Evolutionary conservation across 53 echinoderm and acorn worm genomes (phyloP).

Genomic region (Patiria pectinifera): DNA sequence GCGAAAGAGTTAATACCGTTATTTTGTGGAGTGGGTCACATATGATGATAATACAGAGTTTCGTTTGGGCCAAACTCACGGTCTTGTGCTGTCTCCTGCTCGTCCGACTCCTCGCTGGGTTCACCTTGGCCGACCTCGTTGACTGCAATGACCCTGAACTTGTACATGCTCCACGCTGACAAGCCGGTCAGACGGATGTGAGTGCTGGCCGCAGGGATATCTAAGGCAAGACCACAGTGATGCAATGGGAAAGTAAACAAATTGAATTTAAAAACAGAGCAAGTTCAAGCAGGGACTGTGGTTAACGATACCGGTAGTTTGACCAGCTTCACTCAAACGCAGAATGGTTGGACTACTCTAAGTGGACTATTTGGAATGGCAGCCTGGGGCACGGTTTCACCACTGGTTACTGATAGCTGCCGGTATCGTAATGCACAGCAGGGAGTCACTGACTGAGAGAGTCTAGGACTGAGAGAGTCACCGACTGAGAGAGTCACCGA

Average conservation of each 20-base stretch:
- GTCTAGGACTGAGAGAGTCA: too few species aligned
- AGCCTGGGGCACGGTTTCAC: too few species aligned
- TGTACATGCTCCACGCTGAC: constrained; percentile 81
- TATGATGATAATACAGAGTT: background rate
- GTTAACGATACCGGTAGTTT: too few species aligned
- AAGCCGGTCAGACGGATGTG: constrained; percentile 60
- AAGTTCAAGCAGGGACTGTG: too few species aligned
- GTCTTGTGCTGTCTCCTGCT: constrained; percentile 52
- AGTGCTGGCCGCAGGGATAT: constrained; percentile 22
- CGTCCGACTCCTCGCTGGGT: constrained; percentile 76
- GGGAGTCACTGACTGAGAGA: too few species aligned
- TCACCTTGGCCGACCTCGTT: constrained; percentile 78
- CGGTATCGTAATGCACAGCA: too few species aligned
- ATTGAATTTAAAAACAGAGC: background rate
- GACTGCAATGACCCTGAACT: constrained; percentile 81
- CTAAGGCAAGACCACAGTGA: constrained; percentile 15
- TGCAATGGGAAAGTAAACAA: background rate
- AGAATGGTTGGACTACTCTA: too few species aligned
- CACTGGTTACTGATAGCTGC: too few species aligned
- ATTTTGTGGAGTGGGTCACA: background rate
- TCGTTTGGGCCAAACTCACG: constrained; percentile 56
- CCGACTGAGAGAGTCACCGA: too few species aligned
- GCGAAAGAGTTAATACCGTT: too few species aligned
- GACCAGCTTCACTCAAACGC: too few species aligned
- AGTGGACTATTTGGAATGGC: too few species aligned